A percentile compares a stretch with the other conserved stretches of the same genome.
These are phyloP conservation scores for Sipunculus nudus DNA, from an alignment of 2,888 invertebrate genomes.

Conservation along the genomic window DNA sequence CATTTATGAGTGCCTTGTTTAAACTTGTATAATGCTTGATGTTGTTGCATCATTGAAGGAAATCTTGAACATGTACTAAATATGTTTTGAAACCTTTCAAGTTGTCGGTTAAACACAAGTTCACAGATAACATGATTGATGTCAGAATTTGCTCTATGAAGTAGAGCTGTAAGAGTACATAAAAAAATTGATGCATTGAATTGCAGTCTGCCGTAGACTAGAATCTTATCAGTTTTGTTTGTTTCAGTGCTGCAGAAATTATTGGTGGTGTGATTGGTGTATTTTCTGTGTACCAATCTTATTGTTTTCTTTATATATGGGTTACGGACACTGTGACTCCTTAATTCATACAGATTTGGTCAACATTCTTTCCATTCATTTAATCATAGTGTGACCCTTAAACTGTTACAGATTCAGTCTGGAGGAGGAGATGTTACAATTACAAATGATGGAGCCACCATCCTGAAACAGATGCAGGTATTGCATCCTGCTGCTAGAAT, in stretches of 20 bases:
- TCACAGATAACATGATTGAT: neutral
- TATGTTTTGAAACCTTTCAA: no score
- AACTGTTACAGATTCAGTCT: slow-evolving; percentile 82
- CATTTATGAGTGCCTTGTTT: neutral
- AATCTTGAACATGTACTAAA: no score
- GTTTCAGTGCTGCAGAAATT: neutral
- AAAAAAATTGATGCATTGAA: no score
- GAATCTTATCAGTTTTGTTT: neutral
- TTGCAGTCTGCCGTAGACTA: no score
- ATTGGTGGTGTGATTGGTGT: neutral
- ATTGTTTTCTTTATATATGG: no score
- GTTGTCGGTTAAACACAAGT: no score
- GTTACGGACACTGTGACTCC: no score
- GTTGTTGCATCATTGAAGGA: no score
- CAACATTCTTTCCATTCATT: slow-evolving; percentile 8
- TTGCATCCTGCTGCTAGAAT: slow-evolving; percentile 99
- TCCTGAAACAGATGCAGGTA: slow-evolving; percentile 98
- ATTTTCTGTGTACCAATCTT: neutral
- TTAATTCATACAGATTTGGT: no score
- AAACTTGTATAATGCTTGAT: neutral
- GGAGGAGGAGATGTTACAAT: slow-evolving; percentile 98
- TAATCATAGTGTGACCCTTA: slow-evolving; percentile 32
- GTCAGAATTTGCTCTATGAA: no score
- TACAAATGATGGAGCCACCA: slow-evolving; percentile 99
- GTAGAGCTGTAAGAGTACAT: no score